A percentile compares a stretch with the other conserved stretches of the same genome.
phyloP scores from a whole-genome alignment of 2,888 invertebrate genomes.

The Drosophila cyrtoloma region DNA sequence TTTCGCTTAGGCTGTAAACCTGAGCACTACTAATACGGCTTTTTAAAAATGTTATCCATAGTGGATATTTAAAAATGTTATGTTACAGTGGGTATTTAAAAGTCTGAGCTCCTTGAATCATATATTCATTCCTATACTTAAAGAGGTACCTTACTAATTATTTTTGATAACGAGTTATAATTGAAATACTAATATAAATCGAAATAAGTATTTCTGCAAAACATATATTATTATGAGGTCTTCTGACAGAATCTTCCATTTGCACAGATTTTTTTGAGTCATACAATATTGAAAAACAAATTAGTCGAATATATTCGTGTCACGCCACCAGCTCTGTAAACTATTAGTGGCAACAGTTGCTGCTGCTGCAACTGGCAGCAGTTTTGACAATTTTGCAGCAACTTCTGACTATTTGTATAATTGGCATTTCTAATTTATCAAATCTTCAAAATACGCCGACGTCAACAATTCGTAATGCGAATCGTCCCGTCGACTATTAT shows the following conservation, averaged over 20 bases:
- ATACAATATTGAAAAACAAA: neutral
- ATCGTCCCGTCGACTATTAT: slow-evolving; percentile 62
- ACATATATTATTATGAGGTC: neutral
- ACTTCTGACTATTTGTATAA: slow-evolving; percentile 79
- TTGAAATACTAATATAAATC: neutral
- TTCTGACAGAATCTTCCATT: neutral
- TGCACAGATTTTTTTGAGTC: neutral
- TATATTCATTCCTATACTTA: neutral
- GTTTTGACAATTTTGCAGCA: slow-evolving; percentile 78
- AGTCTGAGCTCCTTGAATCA: neutral
- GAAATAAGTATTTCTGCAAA: neutral
- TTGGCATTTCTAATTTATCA: slow-evolving; percentile 80
- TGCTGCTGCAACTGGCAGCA: slow-evolving; percentile 30
- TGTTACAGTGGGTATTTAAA: neutral
- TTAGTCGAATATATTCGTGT: slow-evolving; percentile 6
- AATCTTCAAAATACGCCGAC: slow-evolving; percentile 64
- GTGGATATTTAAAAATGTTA: neutral
- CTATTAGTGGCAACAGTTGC: slow-evolving; percentile 24
- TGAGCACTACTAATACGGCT: neutral
- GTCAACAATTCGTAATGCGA: slow-evolving; percentile 48
- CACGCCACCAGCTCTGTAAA: slow-evolving; percentile 24
- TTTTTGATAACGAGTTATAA: neutral
- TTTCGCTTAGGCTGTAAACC: neutral
- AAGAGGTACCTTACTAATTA: neutral
- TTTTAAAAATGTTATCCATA: neutral